Conservation (phyloP, 2,113 vertebrate species). For the Struthio camelus region DNA sequence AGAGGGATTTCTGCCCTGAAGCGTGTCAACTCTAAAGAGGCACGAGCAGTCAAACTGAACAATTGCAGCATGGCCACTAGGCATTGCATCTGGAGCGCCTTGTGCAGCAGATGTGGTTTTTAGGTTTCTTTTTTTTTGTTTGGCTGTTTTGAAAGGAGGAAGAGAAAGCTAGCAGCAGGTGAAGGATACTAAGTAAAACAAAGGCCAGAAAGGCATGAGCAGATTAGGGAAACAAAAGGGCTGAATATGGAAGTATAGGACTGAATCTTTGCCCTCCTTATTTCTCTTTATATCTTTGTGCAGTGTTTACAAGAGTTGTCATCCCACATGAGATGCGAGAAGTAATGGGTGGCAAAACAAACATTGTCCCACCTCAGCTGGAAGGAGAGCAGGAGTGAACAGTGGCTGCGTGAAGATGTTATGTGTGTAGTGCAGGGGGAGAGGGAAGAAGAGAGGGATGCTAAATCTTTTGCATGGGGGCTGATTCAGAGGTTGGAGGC, state of each 20-base stretch:
- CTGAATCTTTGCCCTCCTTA: not conserved
- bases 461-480: not conserved
- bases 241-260: not conserved
- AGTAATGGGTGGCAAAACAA: not conserved
- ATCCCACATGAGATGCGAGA: not conserved
- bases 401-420: not conserved
- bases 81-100: constrained; percentile 51
- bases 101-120: constrained; percentile 54
- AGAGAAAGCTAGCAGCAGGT: not conserved
- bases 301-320: not conserved
- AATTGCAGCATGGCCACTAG: constrained; percentile 46
- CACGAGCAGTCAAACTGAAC: constrained; percentile 41
- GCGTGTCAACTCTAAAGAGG: constrained; percentile 34
- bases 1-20: constrained; percentile 49
- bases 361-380: not conserved
- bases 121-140: not conserved
- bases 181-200: not conserved
- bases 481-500: not conserved
- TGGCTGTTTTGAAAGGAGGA: not conserved
- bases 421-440: not conserved
- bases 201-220: not conserved
- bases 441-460: not conserved
- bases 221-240: not conserved
- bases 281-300: not conserved
- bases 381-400: not conserved